phyloP scores from a whole-genome alignment of 2,888 invertebrate genomes.

The Temnothorax rugatulus region DNA sequence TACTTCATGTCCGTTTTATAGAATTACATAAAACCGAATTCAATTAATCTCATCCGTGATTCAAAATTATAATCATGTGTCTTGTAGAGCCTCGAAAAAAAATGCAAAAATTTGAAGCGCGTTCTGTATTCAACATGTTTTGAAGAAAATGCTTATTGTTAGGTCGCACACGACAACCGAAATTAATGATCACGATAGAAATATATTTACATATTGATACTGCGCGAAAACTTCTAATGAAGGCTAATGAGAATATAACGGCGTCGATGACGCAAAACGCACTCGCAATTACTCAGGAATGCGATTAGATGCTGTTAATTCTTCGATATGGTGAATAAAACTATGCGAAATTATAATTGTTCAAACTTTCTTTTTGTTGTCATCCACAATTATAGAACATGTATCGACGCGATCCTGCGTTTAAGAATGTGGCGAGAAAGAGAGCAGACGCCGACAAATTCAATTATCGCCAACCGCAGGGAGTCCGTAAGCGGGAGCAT shows the following conservation, averaged over 20 bases:
- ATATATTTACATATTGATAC: neutral
- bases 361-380: neutral
- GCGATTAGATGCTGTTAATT: slow-evolving; percentile 7
- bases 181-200: neutral
- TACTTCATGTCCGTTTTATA: neutral
- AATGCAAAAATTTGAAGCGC: neutral
- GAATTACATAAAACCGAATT: neutral
- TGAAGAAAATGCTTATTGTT: neutral
- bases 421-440: slow-evolving; percentile 20
- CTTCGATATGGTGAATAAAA: neutral
- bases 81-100: neutral
- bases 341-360: neutral
- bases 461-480: slow-evolving; percentile 45
- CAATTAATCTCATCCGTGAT: neutral
- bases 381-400: neutral
- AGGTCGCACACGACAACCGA: neutral
- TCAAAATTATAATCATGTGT: neutral
- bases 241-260: neutral
- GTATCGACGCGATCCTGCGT: neutral
- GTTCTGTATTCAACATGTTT: neutral
- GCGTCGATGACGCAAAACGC: neutral
- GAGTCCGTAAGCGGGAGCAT: slow-evolving; percentile 24
- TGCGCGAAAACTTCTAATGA: neutral
- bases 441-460: neutral
- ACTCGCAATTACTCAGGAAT: slow-evolving; percentile 4